Evolutionary conservation across 2,888 invertebrate genomes (phyloP), one percentile per base, ranked within the genome.

Genomic region (Synergus itoensis): DNA sequence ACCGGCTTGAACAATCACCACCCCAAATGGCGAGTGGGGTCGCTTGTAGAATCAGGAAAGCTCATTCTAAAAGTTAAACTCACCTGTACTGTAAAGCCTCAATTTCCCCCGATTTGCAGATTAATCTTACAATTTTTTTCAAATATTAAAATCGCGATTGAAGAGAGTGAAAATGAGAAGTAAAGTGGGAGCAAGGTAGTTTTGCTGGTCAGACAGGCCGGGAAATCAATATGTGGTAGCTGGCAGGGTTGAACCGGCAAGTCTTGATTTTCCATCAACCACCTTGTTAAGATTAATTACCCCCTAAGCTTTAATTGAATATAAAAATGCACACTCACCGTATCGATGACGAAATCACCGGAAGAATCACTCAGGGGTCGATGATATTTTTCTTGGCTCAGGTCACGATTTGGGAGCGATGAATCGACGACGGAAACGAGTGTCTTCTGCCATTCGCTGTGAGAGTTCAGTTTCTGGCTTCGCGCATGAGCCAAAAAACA

Each of bases 401-500:
- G 80, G 76, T 80, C 77, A 80, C 81, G 79, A 81, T 62, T 75
- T 60, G 48, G 57, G 76, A 60, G 63, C 63, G 75, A 79, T 77
- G 73, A 79, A 65, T 79, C 75, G 80, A 75, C 65, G 65, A 73
- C 80, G 77, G 79, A 80, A 81, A 69, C 79, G 77, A 80, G 86
- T 88, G 84, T 76, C 84, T 83, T 81, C 79, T 80, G 80, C 80
- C 84, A 82, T 81, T 80, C 82, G 79, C 80, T 60, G 77, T 77
- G 79, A 79, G 78, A 53, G 79, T 77, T 77, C 82, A 79, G 83
- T 78, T 82, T 79, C 81, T 83, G 45, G 36, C 57, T 75, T 80
- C 76, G 83, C 84, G 82, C 82, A 80, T 81, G 82, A 82, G 81
- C 80, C 53, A 53, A 48, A 73, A 73, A 73, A 73, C 73, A 73